These are phyloP conservation scores for Brachionus calyciflorus DNA, from an alignment of 1,140 invertebrate species.

Conservation along the genomic window DNA sequence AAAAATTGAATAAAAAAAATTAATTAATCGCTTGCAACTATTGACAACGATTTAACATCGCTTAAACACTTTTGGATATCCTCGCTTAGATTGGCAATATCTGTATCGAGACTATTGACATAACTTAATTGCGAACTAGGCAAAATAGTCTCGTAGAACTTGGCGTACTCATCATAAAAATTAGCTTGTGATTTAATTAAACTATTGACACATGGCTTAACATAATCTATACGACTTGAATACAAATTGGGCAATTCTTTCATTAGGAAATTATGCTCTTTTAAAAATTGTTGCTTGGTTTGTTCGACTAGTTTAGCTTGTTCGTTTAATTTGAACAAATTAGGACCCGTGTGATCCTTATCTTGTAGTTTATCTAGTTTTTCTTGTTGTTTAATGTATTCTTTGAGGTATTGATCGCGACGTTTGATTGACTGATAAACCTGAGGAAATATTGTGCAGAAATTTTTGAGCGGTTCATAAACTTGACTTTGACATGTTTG, in stretches of 20 bases:
- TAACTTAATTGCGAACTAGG: background rate
- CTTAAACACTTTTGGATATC: conserved; percentile 33
- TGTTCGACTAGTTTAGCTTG: conserved; percentile 1
- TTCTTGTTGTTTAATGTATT: conserved; percentile 21
- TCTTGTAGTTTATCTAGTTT: conserved; percentile 25
- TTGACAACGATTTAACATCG: conserved; percentile 31
- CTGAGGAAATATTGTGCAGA: conserved; percentile 21
- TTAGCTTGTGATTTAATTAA: conserved; percentile 30
- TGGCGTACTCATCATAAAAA: conserved; percentile 17
- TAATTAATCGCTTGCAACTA: conserved; percentile 42
- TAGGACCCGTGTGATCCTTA: conserved; percentile 14
- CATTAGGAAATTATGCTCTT: conserved; percentile 39
- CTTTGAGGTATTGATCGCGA: conserved; percentile 36
- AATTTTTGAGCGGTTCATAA: conserved; percentile 29
- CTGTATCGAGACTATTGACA: background rate
- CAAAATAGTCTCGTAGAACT: background rate
- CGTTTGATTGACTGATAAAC: conserved; percentile 32
- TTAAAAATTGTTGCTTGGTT: conserved; percentile 12
- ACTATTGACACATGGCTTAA: conserved; percentile 20
- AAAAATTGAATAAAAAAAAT: too few species aligned
- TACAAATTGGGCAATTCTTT: conserved; percentile 30
- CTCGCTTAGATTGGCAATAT: background rate
- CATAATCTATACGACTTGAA: background rate
- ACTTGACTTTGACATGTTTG: conserved; percentile 6
- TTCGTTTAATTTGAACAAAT: conserved; percentile 41